Conservation (phyloP, 2,113 vertebrate genomes). For the Cnemophilus loriae region DNA sequence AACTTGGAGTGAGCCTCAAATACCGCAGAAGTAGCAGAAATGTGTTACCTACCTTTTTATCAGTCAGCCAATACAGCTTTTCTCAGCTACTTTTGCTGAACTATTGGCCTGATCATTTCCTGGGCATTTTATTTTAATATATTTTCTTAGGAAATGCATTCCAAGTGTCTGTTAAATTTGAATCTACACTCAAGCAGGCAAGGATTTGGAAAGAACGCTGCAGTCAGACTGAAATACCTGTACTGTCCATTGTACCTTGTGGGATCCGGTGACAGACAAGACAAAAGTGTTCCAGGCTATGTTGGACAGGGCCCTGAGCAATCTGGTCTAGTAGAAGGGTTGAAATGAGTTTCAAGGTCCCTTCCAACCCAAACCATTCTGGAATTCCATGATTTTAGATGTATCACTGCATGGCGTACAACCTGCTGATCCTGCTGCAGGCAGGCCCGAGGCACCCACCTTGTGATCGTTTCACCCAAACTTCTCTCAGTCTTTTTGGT, state of each 20-base stretch:
- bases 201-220: not conserved
- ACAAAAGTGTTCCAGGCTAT: not conserved
- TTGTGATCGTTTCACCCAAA: not conserved
- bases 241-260: not conserved
- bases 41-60: conserved; percentile 53
- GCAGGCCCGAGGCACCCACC: no score
- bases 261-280: accelerated
- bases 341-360: not conserved
- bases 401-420: accelerated
- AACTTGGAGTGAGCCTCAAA: conserved; percentile 55
- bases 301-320: not conserved
- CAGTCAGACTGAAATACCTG: not conserved
- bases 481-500: not conserved
- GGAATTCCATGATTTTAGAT: not conserved
- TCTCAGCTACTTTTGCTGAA: conserved; percentile 29
- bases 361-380: not conserved
- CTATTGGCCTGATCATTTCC: conserved; percentile 34
- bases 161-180: not conserved
- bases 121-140: conserved; percentile 15
- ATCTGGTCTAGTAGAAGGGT: not conserved
- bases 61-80: conserved; percentile 20
- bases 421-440: not conserved
- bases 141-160: not conserved
- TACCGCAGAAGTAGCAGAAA: conserved; percentile 40
- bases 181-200: not conserved